Evolutionary conservation across 1,140 invertebrate genomes (phyloP).

Genomic region (Drosophila ironensis): DNA sequence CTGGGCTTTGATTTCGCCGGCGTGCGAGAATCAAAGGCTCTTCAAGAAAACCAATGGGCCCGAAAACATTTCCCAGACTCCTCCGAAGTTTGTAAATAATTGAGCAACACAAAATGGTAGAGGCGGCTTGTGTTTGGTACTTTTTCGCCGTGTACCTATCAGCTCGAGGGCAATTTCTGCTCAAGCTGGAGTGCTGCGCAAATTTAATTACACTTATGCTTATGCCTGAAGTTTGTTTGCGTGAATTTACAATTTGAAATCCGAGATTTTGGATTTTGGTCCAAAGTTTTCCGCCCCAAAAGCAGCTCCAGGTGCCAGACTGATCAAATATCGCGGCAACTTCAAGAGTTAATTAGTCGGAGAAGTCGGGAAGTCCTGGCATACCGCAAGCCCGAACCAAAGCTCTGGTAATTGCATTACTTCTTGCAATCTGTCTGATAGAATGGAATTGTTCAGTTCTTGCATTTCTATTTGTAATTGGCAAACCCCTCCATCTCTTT

Average conservation of each 20-base stretch:
- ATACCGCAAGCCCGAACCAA: too few relatives aligned
- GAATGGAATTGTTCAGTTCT: too few relatives aligned
- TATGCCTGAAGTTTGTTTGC: constrained; percentile 16
- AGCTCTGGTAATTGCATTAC: too few relatives aligned
- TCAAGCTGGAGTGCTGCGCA: constrained; percentile 33
- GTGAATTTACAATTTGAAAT: neutral
- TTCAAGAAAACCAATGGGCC: neutral
- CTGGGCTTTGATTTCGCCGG: constrained; percentile 53
- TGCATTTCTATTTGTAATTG: neutral
- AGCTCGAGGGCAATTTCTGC: too few relatives aligned
- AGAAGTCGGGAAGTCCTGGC: too few relatives aligned
- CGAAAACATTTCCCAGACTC: neutral
- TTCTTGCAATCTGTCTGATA: neutral
- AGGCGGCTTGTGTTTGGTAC: neutral
- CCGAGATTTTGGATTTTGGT: neutral
- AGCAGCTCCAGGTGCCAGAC: too few relatives aligned
- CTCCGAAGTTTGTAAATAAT: too few relatives aligned
- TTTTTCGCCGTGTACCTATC: too few relatives aligned
- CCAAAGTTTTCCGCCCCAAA: constrained; percentile 8
- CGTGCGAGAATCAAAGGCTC: constrained; percentile 52
- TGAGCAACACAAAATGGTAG: too few relatives aligned
- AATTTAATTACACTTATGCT: constrained; percentile 73
- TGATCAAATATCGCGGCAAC: too few relatives aligned
- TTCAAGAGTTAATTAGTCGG: too few relatives aligned
- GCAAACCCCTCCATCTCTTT: neutral